These are phyloP conservation scores for Myanophis thanlyinensis DNA, from an alignment of 2,113 vertebrate species.

Conservation along the genomic window DNA sequence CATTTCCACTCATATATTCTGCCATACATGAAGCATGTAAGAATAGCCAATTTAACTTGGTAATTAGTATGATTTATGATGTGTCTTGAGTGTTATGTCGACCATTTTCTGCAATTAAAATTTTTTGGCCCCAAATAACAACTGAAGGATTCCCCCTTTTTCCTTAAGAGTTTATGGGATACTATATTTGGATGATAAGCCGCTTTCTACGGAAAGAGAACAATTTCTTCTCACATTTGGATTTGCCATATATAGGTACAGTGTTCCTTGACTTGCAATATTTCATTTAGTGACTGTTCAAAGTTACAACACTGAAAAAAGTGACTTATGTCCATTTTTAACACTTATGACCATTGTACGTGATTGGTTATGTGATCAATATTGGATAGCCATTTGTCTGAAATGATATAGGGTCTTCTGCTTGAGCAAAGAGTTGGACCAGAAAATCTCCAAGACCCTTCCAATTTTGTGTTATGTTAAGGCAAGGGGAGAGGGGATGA, in stretches of 20 bases:
- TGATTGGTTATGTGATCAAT: background rate
- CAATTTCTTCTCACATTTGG: background rate
- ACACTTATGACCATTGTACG: background rate
- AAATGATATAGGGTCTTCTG: background rate
- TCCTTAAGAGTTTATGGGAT: background rate
- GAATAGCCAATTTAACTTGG: slow-evolving; percentile 7
- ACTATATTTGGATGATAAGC: too few relatives aligned
- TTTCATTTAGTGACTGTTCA: background rate
- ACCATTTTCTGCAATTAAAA: background rate
- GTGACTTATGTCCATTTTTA: background rate
- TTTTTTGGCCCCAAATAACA: background rate
- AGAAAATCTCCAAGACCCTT: background rate
- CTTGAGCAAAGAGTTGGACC: background rate
- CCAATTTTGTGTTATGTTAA: background rate
- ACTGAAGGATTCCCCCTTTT: background rate
- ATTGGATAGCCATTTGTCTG: too few relatives aligned
- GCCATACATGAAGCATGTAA: slow-evolving; percentile 6
- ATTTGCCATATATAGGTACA: background rate
- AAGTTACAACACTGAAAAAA: background rate
- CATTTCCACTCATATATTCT: background rate
- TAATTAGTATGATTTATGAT: background rate
- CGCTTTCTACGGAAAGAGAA: background rate
- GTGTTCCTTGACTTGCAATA: background rate
- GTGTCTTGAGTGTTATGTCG: background rate
- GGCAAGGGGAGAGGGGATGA: background rate